phyloP scores from a whole-genome alignment of 2,113 vertebrate genomes.

The Mionectes macconnelli region DNA sequence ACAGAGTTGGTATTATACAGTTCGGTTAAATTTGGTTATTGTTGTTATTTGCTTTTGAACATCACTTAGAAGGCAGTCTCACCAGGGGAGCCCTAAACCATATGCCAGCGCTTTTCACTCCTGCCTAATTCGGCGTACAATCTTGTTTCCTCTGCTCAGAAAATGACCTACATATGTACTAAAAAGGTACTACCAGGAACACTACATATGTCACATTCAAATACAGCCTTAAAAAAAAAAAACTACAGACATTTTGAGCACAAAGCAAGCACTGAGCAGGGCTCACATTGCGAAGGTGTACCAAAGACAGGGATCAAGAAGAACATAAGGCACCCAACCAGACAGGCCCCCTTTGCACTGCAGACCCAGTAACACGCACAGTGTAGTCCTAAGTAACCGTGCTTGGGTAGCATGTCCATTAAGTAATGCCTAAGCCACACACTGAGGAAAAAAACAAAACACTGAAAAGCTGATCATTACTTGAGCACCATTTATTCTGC shows the following conservation, averaged over 20 bases:
- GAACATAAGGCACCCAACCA: neutral
- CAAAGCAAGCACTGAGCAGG: neutral
- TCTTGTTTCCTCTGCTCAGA: neutral
- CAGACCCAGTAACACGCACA: neutral
- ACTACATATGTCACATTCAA: neutral
- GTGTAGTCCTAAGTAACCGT: neutral
- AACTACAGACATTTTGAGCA: neutral
- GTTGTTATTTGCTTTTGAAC: neutral
- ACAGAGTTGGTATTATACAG: neutral
- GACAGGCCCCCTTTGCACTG: neutral
- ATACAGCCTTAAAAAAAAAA: neutral
- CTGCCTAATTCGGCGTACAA: neutral
- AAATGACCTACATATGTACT: constrained; percentile 36
- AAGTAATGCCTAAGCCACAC: neutral
- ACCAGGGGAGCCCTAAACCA: neutral
- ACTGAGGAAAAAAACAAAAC: neutral
- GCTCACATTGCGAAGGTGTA: neutral
- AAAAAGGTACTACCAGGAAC: constrained; percentile 3
- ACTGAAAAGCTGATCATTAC: neutral
- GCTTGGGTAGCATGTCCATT: neutral
- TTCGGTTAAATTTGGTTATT: neutral
- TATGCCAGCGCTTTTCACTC: neutral
- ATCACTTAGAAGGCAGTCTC: neutral
- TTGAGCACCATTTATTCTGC: neutral
- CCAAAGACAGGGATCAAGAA: neutral